Conservation (phyloP, 2,113 vertebrate genomes). For the Chitala chitala region DNA sequence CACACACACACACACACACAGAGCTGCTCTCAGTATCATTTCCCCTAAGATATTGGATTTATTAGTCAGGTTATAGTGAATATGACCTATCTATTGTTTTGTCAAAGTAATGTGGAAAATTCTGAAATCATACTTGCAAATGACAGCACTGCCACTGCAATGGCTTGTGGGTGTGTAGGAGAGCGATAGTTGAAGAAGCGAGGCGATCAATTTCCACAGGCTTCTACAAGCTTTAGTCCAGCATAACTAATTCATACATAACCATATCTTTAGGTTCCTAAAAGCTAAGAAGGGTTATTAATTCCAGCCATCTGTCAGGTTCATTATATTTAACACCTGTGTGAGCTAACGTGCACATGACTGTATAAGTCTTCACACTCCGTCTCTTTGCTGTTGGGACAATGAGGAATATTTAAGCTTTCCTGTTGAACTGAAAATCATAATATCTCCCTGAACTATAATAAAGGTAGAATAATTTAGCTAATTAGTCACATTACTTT, state of each 20-base stretch:
- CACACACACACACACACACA: background rate
- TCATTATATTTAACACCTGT: conserved; percentile 19
- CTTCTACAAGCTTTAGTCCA: background rate
- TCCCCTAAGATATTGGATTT: no score
- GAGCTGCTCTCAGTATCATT: background rate
- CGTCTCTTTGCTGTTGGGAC: background rate
- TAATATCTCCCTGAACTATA: conserved; percentile 19
- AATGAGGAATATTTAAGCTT: conserved; percentile 15
- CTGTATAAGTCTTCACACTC: background rate
- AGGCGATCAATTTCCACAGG: background rate
- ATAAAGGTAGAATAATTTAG: conserved; percentile 22
- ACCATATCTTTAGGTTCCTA: conserved; percentile 14
- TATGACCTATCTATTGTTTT: background rate
- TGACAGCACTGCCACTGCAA: background rate
- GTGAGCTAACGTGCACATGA: background rate
- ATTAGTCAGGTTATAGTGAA: conserved; percentile 12
- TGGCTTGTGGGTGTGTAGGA: background rate
- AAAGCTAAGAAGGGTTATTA: background rate
- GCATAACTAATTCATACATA: conserved; percentile 24
- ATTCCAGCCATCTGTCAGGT: conserved; percentile 14
- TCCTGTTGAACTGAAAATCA: conserved; percentile 2
- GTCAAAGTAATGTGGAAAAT: background rate
- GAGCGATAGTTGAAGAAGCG: background rate
- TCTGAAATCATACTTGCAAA: background rate
- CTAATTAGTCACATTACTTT: conserved; percentile 8